Evolutionary conservation across 1,140 invertebrate genomes (phyloP), one percentile per base, ranked within the genome.

Genomic region (Pygmarrhopalites habei): DNA sequence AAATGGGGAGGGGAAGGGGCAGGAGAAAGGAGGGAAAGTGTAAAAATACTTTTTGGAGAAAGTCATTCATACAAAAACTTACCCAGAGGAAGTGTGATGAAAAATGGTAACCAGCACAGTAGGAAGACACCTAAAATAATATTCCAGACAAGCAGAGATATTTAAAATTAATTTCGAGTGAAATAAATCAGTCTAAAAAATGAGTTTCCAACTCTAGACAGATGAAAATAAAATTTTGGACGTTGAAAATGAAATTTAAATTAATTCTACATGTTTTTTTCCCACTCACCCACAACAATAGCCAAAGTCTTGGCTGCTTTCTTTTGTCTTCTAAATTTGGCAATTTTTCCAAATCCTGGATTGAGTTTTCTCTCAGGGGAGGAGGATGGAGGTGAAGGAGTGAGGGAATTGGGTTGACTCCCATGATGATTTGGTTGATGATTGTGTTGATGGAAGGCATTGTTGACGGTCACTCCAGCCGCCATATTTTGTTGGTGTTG

Each of bases 241-340:
- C n/a, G n/a, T n/a, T n/a, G n/a, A n/a, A n/a, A n/a, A n/a, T n/a
- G n/a, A n/a, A n/a, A n/a, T n/a, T n/a, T n/a, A n/a, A n/a, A n/a
- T n/a, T n/a, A n/a, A n/a, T n/a, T n/a, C n/a, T n/a, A n/a, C n/a
- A n/a, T n/a, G n/a, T n/a, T n/a, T n/a, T n/a, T n/a, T n/a, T n/a
- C n/a, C n/a, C n/a, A n/a, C n/a, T n/a, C n/a, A n/a, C n/a, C 62
- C 7, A 85, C 84, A 28, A 85, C 80, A 71, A 95, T 93, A 30
- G 92, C 92, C 56, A 95, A 77, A 1, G 92, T 95, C 73, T 95
- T 94, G 0, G 92, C 92, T 7, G 93, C 93, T 75, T 96, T 98
- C 76, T 96, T 95, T 74, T 97, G 92, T 75, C 93, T 89, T 21
- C 89, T 87, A 71, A 94, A 93, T 74, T 95, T 93, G 15, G 90